A percentile compares a stretch with the other conserved stretches of the same genome.
Evolutionary conservation across 23 tunicate genomes (phyloP).

Genomic region (Styela plicata): DNA sequence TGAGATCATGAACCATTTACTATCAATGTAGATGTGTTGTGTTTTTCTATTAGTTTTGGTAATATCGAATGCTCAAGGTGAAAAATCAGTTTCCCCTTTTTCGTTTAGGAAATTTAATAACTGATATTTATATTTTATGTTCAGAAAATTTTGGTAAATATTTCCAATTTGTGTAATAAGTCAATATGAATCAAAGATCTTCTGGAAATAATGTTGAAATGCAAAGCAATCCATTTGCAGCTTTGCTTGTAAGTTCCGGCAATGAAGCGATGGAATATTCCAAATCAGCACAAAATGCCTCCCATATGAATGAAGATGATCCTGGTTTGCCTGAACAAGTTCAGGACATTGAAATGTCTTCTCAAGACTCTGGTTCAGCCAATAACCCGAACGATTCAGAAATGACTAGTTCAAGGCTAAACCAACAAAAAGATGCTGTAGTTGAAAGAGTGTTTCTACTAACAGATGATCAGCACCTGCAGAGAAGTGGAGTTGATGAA

Average conservation of each 20-base stretch:
- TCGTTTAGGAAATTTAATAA: too few species aligned
- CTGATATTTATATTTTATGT: too few species aligned
- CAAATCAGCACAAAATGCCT: not conserved
- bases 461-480: not conserved
- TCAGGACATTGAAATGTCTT: not conserved
- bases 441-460: conserved; percentile 11
- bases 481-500: not conserved
- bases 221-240: not conserved
- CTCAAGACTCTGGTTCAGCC: not conserved
- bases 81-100: too few species aligned
- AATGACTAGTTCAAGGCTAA: not conserved
- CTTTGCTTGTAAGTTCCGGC: not conserved
- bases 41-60: too few species aligned
- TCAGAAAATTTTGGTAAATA: too few species aligned
- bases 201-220: not conserved
- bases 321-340: not conserved
- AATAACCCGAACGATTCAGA: not conserved
- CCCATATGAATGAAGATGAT: not conserved
- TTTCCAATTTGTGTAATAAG: too few species aligned
- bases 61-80: too few species aligned
- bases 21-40: too few species aligned
- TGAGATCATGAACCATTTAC: too few species aligned
- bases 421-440: conserved; percentile 23
- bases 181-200: not conserved
- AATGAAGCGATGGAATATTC: not conserved